Evolutionary conservation across 1,140 invertebrate genomes (phyloP), one percentile per base, ranked within the genome.

Genomic region (Probaryconus sp.): DNA sequence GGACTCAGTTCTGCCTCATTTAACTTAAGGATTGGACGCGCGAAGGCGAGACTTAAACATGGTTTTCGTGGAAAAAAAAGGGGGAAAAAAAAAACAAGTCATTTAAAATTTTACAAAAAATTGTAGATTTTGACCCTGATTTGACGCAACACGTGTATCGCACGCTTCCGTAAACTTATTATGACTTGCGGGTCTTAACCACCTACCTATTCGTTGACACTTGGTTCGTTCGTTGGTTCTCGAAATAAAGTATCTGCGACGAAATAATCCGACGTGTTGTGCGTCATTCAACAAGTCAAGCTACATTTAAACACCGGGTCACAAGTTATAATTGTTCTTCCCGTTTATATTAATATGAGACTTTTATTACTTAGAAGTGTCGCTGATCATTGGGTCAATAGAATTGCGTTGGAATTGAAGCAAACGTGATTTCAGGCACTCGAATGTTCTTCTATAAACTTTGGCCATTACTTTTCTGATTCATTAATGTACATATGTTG

Each of bases 221-320:
- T 47, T 38, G 30, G 48, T 28, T 68, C 26, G 43, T 28, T 73
- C 79, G 48, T 28, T 68, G 18, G 43, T 28, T 73, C 79, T 81
- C 72, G 69, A 81, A 81, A 81, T 83, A 83, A 83, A 83, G 45
- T 80, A 58, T 64, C 56, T 47, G 73, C 79, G 74, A 81, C 79
- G 68, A 83, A 81, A 83, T 83, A 79, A 81, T 81, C 76, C 69
- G 50, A 20, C 58, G 63, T 76, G 76, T 76, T 81, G 79, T 83
- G 76, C 81, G 81, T 83, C 80, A 83, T 81, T 82, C 72, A 77
- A 55, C 45, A 63, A 64, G 51, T 51, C 31, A 16, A 20, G 60
- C 38, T 60, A 72, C 69, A 51, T 72, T 72, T 72, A 72, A 60
- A 58, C 51, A 18, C 30, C 42, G 56, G 51, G 37, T 65, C 69